Percentiles rank a stretch among this genome's conserved stretches.
Evolutionary conservation across 2,113 vertebrate species (phyloP).

Genomic region (Ellobius talpinus): DNA sequence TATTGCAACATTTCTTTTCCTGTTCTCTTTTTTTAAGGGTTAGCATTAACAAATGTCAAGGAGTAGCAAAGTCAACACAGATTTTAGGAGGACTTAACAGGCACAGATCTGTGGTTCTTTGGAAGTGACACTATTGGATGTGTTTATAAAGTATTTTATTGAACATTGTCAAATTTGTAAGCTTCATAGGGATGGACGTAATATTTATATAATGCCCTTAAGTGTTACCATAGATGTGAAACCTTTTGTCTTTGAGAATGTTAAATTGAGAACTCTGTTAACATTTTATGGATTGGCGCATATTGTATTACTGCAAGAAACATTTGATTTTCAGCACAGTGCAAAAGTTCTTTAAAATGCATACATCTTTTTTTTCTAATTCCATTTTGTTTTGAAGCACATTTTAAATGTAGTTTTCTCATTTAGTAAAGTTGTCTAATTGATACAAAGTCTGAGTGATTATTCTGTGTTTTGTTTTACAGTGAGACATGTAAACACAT

Average conservation of each 20-base stretch:
- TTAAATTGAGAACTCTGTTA: conserved; percentile 87
- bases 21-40: conserved; percentile 82
- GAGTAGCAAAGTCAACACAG: conserved; percentile 77
- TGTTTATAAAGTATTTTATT: conserved; percentile 84
- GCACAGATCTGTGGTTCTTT: conserved; percentile 78
- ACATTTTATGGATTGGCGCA: conserved; percentile 86
- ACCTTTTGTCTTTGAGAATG: conserved; percentile 87
- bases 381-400: conserved; percentile 89
- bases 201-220: conserved; percentile 86
- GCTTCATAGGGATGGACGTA: conserved; percentile 83
- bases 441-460: conserved; percentile 89
- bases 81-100: conserved; percentile 70
- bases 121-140: conserved; percentile 78
- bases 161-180: conserved; percentile 85
- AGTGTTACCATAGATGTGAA: conserved; percentile 87
- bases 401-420: conserved; percentile 91
- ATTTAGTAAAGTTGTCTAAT: conserved; percentile 92
- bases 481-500: conserved; percentile 61
- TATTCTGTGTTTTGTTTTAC: conserved; percentile 80
- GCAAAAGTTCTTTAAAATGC: conserved; percentile 87
- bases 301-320: conserved; percentile 87
- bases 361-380: conserved; percentile 88
- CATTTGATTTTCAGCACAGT: conserved; percentile 87
- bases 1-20: conserved; percentile 85
- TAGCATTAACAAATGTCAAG: conserved; percentile 84